Percentiles rank a stretch among this genome's conserved stretches.
phyloP scores from a whole-genome alignment of 2,888 invertebrate species.

The Synanthedon vespiformis region DNA sequence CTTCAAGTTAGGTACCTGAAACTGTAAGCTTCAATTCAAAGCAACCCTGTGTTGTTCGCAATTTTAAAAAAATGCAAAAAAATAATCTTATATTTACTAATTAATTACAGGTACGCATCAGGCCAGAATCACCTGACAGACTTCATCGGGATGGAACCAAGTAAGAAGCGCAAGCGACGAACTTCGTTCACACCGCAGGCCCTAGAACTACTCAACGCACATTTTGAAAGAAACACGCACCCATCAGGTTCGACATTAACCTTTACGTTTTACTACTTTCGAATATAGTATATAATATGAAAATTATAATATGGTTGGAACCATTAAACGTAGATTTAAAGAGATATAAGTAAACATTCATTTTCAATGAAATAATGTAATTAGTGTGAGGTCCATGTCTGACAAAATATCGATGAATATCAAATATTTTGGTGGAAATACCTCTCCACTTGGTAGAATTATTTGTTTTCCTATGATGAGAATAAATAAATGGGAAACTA shows the following conservation, averaged over 20 bases:
- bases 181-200: slow-evolving; percentile 98
- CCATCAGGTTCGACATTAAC: slow-evolving; percentile 83
- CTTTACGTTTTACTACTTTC: too few relatives aligned
- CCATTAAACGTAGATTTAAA: too few relatives aligned
- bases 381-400: too few relatives aligned
- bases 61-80: background rate
- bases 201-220: slow-evolving; percentile 91
- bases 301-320: too few relatives aligned
- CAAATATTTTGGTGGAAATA: too few relatives aligned
- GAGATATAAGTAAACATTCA: too few relatives aligned
- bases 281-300: too few relatives aligned
- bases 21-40: background rate
- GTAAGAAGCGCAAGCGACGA: slow-evolving; percentile 95
- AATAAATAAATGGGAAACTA: too few relatives aligned
- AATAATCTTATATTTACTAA: background rate
- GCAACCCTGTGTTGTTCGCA: background rate
- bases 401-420: too few relatives aligned
- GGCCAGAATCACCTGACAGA: slow-evolving; percentile 95
- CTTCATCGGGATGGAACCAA: slow-evolving; percentile 95
- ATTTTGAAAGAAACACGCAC: slow-evolving; percentile 97
- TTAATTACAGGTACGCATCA: slow-evolving; percentile 83
- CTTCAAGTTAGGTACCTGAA: background rate
- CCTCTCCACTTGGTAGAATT: too few relatives aligned
- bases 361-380: too few relatives aligned
- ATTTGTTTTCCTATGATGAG: too few relatives aligned